Base-by-base conservation (phyloP, 2,797 vertebrate genomes). In the Spizella passerina region DNA sequence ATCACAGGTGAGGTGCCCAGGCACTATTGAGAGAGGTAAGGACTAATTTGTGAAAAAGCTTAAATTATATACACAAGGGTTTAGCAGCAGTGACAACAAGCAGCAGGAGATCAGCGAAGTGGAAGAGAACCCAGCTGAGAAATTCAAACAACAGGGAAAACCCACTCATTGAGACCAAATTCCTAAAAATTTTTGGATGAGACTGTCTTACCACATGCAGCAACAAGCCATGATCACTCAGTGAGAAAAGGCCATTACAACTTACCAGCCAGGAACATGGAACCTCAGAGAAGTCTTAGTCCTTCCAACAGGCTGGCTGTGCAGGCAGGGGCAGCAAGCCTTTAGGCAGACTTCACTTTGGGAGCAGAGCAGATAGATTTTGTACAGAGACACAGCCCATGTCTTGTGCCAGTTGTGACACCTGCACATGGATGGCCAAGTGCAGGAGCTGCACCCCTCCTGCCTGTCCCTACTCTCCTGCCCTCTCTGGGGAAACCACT, bases 61-160 rank as follows among this genome's bases (percentile, higher is more conserved):
- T 64, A 60, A 61, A 69, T 69, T 79, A 87, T 34, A 78, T 7
- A 82, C 41, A 49, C 24, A 82, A 60, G 29, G 21, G 29, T 34
- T 76, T 65, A 46, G 43, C 76, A 82, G 64, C 68, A 72, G 39
- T 15, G 39, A 80, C 59, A 69, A 69, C 38, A 76, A 71, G 46
- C 53, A 89, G 75, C 63, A 79, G 57, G 50, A 82, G 30, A 71
- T 61, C 59, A 44, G 55, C 0, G 0, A 85, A 19, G 63, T 61
- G 24, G 63, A 94, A 82, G 26, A 53, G 36, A 82, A 86, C 2
- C 1, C 49, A 75, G n/a, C 63, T 49, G 50, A 79, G 46, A 87
- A 94, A 85, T 80, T 60, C 22, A 78, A 89, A 79, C 23, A 81
- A 65, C 11, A 20, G 52, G 4, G 46, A 78, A 86, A 88, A 82